Evolutionary conservation across 2,797 vertebrate species (phyloP).

Genomic region (Pagetopsis macropterus): DNA sequence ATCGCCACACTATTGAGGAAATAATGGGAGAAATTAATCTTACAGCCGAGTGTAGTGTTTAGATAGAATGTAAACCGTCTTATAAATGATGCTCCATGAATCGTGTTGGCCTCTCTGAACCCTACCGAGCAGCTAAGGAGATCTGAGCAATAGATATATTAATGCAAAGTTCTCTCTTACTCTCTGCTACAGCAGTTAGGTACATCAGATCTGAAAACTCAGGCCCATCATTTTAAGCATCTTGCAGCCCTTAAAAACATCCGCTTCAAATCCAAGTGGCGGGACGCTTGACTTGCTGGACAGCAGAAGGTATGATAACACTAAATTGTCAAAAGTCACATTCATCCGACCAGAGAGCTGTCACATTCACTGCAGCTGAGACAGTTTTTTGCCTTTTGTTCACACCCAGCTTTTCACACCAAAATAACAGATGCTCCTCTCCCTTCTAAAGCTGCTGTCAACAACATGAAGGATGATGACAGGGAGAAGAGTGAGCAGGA

Average conservation of each 20-base stretch:
- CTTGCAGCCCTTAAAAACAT: slow-evolving; percentile 38
- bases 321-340: slow-evolving; percentile 81
- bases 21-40: slow-evolving; percentile 14
- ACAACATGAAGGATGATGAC: slow-evolving; percentile 59
- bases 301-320: slow-evolving; percentile 68
- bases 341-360: slow-evolving; percentile 65
- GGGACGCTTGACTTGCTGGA: slow-evolving; percentile 38
- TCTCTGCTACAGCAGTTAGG: not conserved
- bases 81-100: not conserved
- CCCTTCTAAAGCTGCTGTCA: slow-evolving; percentile 74
- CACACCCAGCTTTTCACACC: slow-evolving; percentile 45
- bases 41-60: slow-evolving; percentile 8
- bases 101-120: not conserved
- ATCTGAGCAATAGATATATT: not conserved
- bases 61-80: not conserved
- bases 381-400: slow-evolving; percentile 64
- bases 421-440: slow-evolving; percentile 64
- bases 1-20: not conserved
- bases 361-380: slow-evolving; percentile 75
- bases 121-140: not conserved
- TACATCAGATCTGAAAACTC: slow-evolving; percentile 2
- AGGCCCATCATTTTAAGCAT: slow-evolving; percentile 16
- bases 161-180: slow-evolving; percentile 9
- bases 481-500: slow-evolving; percentile 33
- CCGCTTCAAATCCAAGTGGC: slow-evolving; percentile 45